These are phyloP conservation scores for Perizoma affinitatum DNA, from an alignment of 2,888 invertebrate species.

Conservation along the genomic window DNA sequence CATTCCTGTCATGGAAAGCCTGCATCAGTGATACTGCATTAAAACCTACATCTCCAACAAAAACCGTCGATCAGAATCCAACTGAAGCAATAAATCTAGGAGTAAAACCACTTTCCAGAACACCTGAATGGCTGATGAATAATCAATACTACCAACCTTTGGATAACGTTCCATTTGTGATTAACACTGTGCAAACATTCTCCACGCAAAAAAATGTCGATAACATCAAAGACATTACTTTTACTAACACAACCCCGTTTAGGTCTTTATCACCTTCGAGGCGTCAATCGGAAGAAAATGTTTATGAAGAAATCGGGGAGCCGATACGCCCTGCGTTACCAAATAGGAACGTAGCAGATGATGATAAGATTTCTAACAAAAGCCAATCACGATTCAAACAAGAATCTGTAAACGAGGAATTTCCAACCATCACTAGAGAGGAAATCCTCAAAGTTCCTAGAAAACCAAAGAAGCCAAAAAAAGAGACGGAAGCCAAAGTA, in stretches of 20 bases:
- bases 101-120: slow-evolving; percentile 61
- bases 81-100: slow-evolving; percentile 43
- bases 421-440: slow-evolving; percentile 62
- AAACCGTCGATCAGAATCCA: slow-evolving; percentile 38
- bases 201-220: slow-evolving; percentile 40
- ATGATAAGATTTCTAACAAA: slow-evolving; percentile 69
- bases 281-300: slow-evolving; percentile 66
- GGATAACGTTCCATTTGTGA: slow-evolving; percentile 67
- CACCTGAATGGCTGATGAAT: slow-evolving; percentile 67
- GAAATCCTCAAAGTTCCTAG: slow-evolving; percentile 73
- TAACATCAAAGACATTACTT: slow-evolving; percentile 37
- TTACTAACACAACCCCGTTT: slow-evolving; percentile 47
- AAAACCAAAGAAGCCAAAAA: slow-evolving; percentile 68
- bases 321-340: slow-evolving; percentile 36
- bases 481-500: slow-evolving; percentile 42
- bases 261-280: slow-evolving; percentile 38
- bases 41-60: slow-evolving; percentile 47
- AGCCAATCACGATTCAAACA: slow-evolving; percentile 25
- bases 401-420: slow-evolving; percentile 50
- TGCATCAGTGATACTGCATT: slow-evolving; percentile 50
- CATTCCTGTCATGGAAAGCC: slow-evolving; percentile 59
- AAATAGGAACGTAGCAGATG: slow-evolving; percentile 71
- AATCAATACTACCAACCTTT: slow-evolving; percentile 75
- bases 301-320: slow-evolving; percentile 75
- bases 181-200: slow-evolving; percentile 58